Base-by-base conservation (phyloP, 2,888 invertebrate species). In the Caenorhabditis virilis region DNA sequence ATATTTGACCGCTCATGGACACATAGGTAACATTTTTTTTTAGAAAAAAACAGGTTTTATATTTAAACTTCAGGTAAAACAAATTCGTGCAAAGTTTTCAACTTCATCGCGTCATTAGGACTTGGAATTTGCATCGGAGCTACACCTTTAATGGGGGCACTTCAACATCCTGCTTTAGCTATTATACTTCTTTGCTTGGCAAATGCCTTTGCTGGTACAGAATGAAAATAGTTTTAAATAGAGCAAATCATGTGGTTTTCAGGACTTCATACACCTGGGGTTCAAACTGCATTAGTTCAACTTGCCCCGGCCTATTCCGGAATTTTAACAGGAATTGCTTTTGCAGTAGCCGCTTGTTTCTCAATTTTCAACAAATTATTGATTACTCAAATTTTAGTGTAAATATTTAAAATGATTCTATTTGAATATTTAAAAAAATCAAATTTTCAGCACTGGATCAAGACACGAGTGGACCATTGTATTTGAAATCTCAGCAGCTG, bases 211-310 rank as follows among this genome's bases (percentile, higher is more conserved):
- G 81, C 81, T 26, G 80, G 80, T 79, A 15, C n/a, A 5, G 18
- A 36, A 20, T 4, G 18, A 20, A 36, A 22, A 36, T 3, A 16
- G 27, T 25, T 26, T 22, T 35, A 48, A 38, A 0, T 38, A 20
- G 18, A 27, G 15, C 1, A 39, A 13, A n/a, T n/a, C n/a, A n/a
- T n/a, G 26, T 42, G 13, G 13, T 5, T 39, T 63, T 41, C 27
- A 79, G 79, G 79, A 20, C 72, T 80, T 26, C 81, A 81, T 55
- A 80, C 80, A 4, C 80, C 80, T 7, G 81, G 81, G 30, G 81
- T 81, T 11, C 79, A 77, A 57, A 80, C 80, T 4, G 81, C 81
- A 4, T 59, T 81, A n/a, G 70, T 81, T n/a, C 80, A 81, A 62
- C 39, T 81, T 2, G 81, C 81, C 3, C 81, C 81, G 15, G 80